A percentile compares a stretch with the other conserved stretches of the same genome.
phyloP scores from a whole-genome alignment of 2,888 invertebrate genomes.

The Agrotis segetum region DNA sequence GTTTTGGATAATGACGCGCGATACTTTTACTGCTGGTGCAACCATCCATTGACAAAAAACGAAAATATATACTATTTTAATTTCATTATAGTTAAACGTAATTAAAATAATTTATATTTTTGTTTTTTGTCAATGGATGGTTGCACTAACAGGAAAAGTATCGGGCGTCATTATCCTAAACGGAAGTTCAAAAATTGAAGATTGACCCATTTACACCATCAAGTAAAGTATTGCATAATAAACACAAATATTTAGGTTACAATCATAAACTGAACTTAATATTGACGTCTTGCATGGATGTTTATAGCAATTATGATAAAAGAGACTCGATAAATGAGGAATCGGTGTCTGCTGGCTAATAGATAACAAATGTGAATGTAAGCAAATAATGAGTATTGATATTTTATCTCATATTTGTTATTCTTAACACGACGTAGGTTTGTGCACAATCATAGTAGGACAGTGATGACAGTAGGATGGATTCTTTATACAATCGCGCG shows the following conservation, averaged over 20 bases:
- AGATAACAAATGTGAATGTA: slow-evolving; percentile 46
- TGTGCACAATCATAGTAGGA: slow-evolving; percentile 16
- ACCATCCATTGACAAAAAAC: too few relatives aligned
- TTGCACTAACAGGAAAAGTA: too few relatives aligned
- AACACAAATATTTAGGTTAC: neutral
- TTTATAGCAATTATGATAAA: slow-evolving; percentile 46
- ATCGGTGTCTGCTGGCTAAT: slow-evolving; percentile 21
- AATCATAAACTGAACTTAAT: slow-evolving; percentile 10
- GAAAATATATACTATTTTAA: too few relatives aligned
- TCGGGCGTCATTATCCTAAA: too few relatives aligned
- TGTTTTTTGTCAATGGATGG: too few relatives aligned
- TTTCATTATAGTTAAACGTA: too few relatives aligned
- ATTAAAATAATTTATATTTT: too few relatives aligned
- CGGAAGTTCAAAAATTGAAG: too few relatives aligned
- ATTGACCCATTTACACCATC: too few relatives aligned
- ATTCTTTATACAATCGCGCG: slow-evolving; percentile 75
- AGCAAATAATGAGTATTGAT: slow-evolving; percentile 32
- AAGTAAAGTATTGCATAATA: neutral
- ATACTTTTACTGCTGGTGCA: too few relatives aligned
- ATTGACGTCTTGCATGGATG: neutral
- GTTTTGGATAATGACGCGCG: too few relatives aligned
- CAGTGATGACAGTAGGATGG: slow-evolving; percentile 65
- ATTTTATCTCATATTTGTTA: slow-evolving; percentile 39
- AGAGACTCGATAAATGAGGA: slow-evolving; percentile 38
- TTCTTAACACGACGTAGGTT: slow-evolving; percentile 7